Evolutionary conservation across 2,113 vertebrate species (phyloP), one percentile per base, ranked within the genome.

Genomic region (Zapornia atra): DNA sequence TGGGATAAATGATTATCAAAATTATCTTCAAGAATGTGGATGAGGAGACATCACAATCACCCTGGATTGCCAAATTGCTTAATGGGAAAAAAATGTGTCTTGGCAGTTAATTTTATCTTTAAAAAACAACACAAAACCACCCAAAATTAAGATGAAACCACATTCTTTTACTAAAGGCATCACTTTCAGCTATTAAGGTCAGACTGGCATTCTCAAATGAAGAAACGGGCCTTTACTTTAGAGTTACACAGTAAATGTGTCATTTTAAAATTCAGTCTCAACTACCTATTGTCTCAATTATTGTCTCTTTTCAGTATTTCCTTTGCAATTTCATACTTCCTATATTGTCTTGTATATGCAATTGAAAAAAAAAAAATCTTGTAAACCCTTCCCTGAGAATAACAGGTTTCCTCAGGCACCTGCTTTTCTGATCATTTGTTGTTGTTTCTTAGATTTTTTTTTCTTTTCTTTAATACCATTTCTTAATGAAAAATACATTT

Each of bases 1-100:
- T 93, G 60, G 34, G 64, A 86, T 86, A 94, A 83, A 78, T 40
- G 15, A 34, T 88, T 63, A 63, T 46, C 34, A 83, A 83, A 66
- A 88, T 78, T 81, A 83, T 92, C 85, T 95, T 90, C 33, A 83
- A 85, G 36, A 59, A 80, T 80, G 78, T 82, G 50, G n/a, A 29
- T 87, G 61, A 91, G 18, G 42, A 95, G 56, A 61, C 72, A 93
- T 73, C 64, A 68, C 13, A 94, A 9, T 86, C 68, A 78, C n/a
- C 7, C 53, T 46, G 31, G 60, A 42, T 50, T 96, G 82, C 82
- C 90, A 96, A 75, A 33, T 88, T 93, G 70, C 63, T 80, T 94
- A 66, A 96, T 73, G 33, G 50, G 26, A 82, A 66, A 95, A 91
- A 84, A 75, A 86, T 17, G 29, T 65, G 21, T 80, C 63, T 79